Conservation (phyloP, 2,888 invertebrate species). For the Coelopa pilipes region DNA sequence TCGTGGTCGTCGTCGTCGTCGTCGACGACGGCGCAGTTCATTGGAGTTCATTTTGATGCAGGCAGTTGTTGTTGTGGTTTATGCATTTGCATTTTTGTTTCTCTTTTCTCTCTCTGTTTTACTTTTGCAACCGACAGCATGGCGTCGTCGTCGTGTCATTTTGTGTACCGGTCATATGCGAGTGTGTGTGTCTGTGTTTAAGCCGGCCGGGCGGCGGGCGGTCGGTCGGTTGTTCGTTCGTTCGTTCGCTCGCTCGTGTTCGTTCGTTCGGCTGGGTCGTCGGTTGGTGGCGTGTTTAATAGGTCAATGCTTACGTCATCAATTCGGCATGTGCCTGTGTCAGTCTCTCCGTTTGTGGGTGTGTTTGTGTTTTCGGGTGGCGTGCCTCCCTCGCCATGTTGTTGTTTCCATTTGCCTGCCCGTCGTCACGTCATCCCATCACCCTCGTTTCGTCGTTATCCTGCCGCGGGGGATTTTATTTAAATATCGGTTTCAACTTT, state of each 20-base stretch:
- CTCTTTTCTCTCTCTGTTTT: background rate
- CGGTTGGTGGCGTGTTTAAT: slow-evolving; percentile 36
- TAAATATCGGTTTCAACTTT: too few species aligned
- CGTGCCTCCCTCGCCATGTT: slow-evolving; percentile 1
- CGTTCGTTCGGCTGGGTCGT: background rate
- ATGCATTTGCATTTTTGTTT: slow-evolving; percentile 17
- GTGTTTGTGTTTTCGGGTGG: slow-evolving; percentile 23
- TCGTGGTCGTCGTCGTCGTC: background rate
- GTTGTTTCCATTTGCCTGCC: background rate
- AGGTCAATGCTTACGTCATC: slow-evolving; percentile 44
- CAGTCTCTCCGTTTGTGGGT: background rate
- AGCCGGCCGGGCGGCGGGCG: background rate
- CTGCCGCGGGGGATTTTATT: too few species aligned
- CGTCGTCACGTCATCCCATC: background rate
- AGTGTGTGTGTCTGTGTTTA: background rate
- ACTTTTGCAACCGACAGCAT: background rate
- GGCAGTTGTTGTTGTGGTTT: slow-evolving; percentile 13
- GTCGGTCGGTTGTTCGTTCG: background rate
- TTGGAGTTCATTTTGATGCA: slow-evolving; percentile 24
- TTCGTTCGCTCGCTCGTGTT: slow-evolving; percentile 6
- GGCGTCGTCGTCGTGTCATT: background rate
- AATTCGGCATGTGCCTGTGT: slow-evolving; percentile 17
- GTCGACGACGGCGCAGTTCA: slow-evolving; percentile 25
- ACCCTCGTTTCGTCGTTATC: background rate
- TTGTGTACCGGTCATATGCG: background rate